Percentiles rank a stretch among this genome's conserved stretches.
These are phyloP conservation scores for Steinernema khuongi DNA, from an alignment of 1,140 invertebrate genomes.

Conservation along the genomic window DNA sequence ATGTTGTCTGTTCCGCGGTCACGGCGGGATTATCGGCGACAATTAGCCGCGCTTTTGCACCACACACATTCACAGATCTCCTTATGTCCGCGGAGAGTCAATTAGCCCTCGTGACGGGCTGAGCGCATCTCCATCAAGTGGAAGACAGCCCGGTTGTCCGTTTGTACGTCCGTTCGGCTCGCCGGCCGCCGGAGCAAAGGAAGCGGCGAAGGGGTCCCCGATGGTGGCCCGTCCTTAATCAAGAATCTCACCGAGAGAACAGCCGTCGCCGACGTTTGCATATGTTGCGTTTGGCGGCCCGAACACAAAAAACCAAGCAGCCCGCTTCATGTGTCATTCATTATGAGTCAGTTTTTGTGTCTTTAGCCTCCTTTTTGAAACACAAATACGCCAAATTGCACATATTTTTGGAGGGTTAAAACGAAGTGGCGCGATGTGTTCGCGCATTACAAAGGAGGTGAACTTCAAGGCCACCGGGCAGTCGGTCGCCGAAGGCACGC, in stretches of 20 bases:
- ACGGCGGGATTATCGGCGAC: neutral
- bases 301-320: neutral
- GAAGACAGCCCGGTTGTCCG: neutral
- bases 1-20: no score
- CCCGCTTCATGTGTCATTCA: neutral
- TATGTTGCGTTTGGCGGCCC: neutral
- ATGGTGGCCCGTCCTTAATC: neutral
- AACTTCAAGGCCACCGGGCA: slow-evolving; percentile 13
- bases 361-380: no score
- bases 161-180: neutral
- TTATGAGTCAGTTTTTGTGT: no score
- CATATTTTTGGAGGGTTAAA: no score
- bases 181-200: no score
- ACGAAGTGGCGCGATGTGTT: no score
- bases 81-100: slow-evolving; percentile 15
- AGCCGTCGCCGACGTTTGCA: neutral
- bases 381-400: no score
- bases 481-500: neutral
- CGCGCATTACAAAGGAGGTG: no score
- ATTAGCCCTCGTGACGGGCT: slow-evolving; percentile 11
- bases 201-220: neutral
- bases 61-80: neutral
- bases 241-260: neutral
- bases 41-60: slow-evolving; percentile 9
- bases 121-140: neutral